A percentile compares a stretch with the other conserved stretches of the same genome.
Evolutionary conservation across 2,113 vertebrate genomes (phyloP).

Genomic region (Pterocles burchelli): DNA sequence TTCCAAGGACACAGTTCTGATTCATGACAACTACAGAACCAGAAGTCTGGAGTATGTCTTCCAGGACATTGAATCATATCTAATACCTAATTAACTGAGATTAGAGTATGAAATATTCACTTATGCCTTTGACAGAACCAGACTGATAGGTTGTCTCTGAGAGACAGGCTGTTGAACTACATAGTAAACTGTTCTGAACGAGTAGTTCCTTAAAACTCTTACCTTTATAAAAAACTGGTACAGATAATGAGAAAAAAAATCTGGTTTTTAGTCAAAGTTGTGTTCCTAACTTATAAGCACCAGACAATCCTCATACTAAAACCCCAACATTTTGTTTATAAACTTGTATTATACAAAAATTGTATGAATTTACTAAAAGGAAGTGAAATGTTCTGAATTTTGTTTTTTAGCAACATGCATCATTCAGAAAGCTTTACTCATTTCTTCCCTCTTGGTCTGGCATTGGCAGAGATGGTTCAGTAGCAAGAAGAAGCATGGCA

Average conservation of each 20-base stretch:
- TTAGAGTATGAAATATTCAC: background rate
- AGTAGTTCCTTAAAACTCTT: background rate
- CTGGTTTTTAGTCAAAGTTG: background rate
- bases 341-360: background rate
- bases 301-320: background rate
- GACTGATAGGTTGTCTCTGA: background rate
- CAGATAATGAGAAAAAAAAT: background rate
- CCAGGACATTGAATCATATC: background rate
- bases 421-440: background rate
- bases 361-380: background rate
- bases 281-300: background rate
- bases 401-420: accelerated
- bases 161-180: background rate
- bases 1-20: background rate
- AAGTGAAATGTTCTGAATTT: background rate
- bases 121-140: background rate
- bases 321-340: background rate
- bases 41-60: background rate
- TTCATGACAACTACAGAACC: background rate
- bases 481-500: background rate
- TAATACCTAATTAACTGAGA: background rate
- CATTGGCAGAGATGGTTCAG: background rate
- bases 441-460: background rate
- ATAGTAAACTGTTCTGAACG: background rate
- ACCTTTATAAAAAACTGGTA: background rate